phyloP scores from a whole-genome alignment of 2,888 invertebrate species.

The Eutolmus rufibarbis region DNA sequence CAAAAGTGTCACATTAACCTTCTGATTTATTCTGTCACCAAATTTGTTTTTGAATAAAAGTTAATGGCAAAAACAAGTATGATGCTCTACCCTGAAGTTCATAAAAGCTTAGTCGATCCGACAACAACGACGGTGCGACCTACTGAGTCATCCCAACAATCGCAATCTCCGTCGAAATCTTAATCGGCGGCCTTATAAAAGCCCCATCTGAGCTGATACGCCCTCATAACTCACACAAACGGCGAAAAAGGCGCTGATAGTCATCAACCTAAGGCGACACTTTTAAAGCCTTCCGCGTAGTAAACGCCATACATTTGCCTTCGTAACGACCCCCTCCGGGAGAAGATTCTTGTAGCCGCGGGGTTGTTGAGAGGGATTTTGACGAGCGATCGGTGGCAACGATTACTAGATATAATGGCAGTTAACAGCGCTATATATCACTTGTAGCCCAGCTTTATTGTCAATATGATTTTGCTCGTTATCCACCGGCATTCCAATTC shows the following conservation, averaged over 20 bases:
- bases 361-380: neutral
- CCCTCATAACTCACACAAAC: constrained; percentile 16
- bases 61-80: neutral
- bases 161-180: neutral
- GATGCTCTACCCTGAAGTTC: neutral
- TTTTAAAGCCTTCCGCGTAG: constrained; percentile 2
- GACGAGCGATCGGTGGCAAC: constrained; percentile 17
- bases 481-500: neutral
- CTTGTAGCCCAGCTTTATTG: neutral
- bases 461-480: neutral
- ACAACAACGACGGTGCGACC: neutral
- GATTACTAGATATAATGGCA: constrained; percentile 24
- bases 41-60: neutral
- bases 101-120: neutral
- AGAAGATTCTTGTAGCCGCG: neutral
- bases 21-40: neutral
- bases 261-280: constrained; percentile 16
- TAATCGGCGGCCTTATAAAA: neutral
- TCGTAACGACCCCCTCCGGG: neutral
- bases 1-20: neutral
- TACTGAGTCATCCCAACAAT: neutral
- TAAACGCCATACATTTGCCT: neutral
- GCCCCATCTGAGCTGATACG: neutral
- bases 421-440: constrained; percentile 22
- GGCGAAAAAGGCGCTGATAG: neutral